phyloP scores from a whole-genome alignment of 2,797 vertebrate genomes.

The Vireo griseus region DNA sequence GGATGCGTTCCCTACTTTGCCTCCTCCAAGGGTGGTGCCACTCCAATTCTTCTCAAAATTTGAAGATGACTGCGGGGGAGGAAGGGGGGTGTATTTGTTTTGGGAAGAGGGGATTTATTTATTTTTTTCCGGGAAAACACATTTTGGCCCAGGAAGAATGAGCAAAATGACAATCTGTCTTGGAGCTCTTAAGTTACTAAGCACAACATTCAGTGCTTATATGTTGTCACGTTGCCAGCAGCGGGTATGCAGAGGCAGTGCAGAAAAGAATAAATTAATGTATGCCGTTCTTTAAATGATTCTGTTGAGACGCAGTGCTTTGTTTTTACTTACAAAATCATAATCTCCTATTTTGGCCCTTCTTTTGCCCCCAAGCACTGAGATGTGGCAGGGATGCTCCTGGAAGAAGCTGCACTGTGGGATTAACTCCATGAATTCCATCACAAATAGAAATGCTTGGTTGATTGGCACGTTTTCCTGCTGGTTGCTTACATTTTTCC shows the following conservation, averaged over 20 bases:
- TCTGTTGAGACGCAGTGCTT: not conserved
- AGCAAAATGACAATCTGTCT: constrained; percentile 33
- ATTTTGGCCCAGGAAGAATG: constrained; percentile 28
- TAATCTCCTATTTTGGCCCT: not conserved
- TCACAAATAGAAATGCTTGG: not conserved
- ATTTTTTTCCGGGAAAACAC: not conserved
- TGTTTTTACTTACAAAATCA: not conserved
- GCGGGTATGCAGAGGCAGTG: not conserved
- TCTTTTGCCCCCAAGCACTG: not conserved
- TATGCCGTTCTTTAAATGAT: not conserved
- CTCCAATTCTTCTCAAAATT: not conserved
- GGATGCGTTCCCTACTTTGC: not conserved
- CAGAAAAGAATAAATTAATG: not conserved
- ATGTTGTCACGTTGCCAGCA: constrained; percentile 8
- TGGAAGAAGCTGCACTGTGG: not conserved
- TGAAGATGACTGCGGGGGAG: not conserved
- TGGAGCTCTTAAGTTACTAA: constrained; percentile 33
- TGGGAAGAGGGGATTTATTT: not conserved
- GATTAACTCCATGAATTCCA: constrained; percentile 7
- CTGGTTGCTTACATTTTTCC: not conserved
- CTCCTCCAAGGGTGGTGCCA: not conserved
- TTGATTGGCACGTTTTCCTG: not conserved
- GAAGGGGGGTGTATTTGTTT: not conserved
- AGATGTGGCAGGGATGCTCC: not conserved
- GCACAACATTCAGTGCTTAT: not conserved